Evolutionary conservation across 1,140 invertebrate genomes (phyloP).

Genomic region (Cyclargus thomasi): DNA sequence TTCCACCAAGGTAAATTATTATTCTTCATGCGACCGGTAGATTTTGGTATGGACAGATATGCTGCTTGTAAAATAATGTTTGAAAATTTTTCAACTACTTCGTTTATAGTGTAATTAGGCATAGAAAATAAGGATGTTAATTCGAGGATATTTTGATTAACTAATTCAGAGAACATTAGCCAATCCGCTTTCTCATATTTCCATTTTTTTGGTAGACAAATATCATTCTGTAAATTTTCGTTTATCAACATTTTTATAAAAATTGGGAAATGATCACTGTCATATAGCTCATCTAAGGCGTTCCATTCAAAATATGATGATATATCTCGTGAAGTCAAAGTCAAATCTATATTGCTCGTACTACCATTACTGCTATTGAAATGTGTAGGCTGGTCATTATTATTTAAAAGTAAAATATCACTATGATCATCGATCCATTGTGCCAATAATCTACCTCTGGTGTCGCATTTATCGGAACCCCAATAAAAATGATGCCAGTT

Average conservation of each 20-base stretch:
- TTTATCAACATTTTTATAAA: conserved; percentile 26
- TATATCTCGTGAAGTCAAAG: conserved; percentile 32
- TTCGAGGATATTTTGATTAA: conserved; percentile 25
- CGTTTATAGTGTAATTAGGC: conserved; percentile 22
- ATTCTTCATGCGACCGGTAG: conserved; percentile 25
- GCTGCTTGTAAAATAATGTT: conserved; percentile 34
- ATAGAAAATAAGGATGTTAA: conserved; percentile 7
- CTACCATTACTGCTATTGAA: conserved; percentile 35
- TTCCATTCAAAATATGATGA: conserved; percentile 34
- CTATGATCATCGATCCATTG: conserved; percentile 31
- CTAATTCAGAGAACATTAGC: conserved; percentile 26
- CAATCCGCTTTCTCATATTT: conserved; percentile 41
- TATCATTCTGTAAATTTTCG: conserved; percentile 18
- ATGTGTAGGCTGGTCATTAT: conserved; percentile 32
- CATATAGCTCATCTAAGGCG: conserved; percentile 34
- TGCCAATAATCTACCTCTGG: conserved; percentile 36
- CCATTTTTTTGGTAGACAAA: conserved; percentile 28
- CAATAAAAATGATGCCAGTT: conserved; percentile 45
- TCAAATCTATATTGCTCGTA: conserved; percentile 38
- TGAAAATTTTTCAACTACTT: conserved; percentile 31
- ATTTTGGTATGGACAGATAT: conserved; percentile 34
- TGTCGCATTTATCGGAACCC: conserved; percentile 40
- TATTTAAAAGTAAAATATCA: conserved; percentile 39
- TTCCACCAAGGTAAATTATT: conserved; percentile 47
- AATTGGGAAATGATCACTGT: conserved; percentile 47